Evolutionary conservation across 2,113 vertebrate genomes (phyloP).

Genomic region (Phalacrocorax pelagicus): DNA sequence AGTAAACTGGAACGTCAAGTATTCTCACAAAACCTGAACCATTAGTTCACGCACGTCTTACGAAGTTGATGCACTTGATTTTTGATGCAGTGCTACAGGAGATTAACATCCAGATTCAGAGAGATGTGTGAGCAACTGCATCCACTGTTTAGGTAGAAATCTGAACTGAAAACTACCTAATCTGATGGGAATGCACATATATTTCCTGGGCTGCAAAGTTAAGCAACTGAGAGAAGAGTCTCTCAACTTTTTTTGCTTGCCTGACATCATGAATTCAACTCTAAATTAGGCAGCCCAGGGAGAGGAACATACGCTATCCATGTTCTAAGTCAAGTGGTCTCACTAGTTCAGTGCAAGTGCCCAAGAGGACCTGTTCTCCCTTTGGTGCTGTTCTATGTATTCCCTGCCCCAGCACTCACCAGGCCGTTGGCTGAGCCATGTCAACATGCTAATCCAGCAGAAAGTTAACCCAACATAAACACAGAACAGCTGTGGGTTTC

Average conservation of each 20-base stretch:
- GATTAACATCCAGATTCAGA: background rate
- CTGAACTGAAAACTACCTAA: background rate
- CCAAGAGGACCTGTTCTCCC: background rate
- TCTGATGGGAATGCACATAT: background rate
- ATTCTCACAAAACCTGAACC: background rate
- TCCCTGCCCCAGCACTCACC: background rate
- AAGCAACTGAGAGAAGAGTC: background rate
- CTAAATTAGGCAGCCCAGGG: background rate
- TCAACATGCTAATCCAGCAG: background rate
- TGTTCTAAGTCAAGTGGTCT: background rate
- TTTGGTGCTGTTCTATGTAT: rapidly evolving
- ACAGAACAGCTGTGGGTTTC: background rate
- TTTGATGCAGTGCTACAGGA: background rate
- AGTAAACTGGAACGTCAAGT: background rate
- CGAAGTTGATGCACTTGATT: background rate
- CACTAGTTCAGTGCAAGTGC: background rate
- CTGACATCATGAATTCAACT: background rate
- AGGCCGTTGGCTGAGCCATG: background rate
- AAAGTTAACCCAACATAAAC: background rate
- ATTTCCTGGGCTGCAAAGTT: background rate
- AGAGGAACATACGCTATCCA: rapidly evolving
- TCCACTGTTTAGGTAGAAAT: background rate
- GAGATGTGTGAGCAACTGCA: background rate
- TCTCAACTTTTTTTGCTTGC: background rate
- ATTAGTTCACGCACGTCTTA: background rate